Evolutionary conservation across 2,888 invertebrate species (phyloP).

Genomic region (Aleiodes testaceus): DNA sequence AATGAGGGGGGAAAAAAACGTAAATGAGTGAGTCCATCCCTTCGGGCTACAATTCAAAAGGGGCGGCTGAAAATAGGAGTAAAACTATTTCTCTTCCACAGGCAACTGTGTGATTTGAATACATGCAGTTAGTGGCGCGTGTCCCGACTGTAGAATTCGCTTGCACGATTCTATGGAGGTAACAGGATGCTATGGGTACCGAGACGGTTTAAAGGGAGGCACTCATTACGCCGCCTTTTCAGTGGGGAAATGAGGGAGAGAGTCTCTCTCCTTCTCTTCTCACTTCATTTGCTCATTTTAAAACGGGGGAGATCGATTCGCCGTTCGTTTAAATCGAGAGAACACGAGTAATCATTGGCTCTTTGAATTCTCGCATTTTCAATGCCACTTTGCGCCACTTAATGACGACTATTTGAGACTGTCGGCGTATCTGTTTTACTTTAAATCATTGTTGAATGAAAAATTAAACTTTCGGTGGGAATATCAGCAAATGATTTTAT

Average conservation of each 20-base stretch:
- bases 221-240: slow-evolving; percentile 55
- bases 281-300: slow-evolving; percentile 20
- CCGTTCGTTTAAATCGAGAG: slow-evolving; percentile 11
- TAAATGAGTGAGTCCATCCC: slow-evolving; percentile 7
- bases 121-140: slow-evolving; percentile 71
- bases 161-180: slow-evolving; percentile 40
- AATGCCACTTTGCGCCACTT: no score
- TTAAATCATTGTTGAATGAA: no score
- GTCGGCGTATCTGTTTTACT: no score
- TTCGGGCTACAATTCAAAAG: slow-evolving; percentile 29
- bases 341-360: not conserved
- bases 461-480: no score
- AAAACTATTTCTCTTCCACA: slow-evolving; percentile 69
- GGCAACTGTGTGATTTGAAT: slow-evolving; percentile 70
- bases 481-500: no score
- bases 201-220: slow-evolving; percentile 44
- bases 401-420: no score
- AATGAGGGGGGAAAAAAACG: no score
- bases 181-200: slow-evolving; percentile 46
- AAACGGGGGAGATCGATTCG: slow-evolving; percentile 37
- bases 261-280: slow-evolving; percentile 1
- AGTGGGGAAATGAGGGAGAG: slow-evolving; percentile 3
- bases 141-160: slow-evolving; percentile 62
- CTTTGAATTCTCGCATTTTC: not conserved
- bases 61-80: slow-evolving; percentile 35